Evolutionary conservation across 2,113 vertebrate genomes (phyloP).

Genomic region (Dunckerocampus dactyliophorus): DNA sequence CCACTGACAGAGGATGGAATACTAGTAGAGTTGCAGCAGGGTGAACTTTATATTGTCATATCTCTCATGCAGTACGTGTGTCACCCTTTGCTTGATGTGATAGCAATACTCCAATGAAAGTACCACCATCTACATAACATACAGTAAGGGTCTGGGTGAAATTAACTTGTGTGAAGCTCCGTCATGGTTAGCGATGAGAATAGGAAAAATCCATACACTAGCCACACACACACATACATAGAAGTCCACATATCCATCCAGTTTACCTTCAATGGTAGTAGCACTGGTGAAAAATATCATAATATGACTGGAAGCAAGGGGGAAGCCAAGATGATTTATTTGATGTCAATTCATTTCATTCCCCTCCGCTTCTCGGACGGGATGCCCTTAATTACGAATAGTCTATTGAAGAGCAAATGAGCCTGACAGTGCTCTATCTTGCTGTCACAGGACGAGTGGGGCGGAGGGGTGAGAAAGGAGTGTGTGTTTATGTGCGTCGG

Average conservation of each 20-base stretch:
- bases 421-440: conserved; percentile 69
- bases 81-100: conserved; percentile 60
- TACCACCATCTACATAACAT: conserved; percentile 44
- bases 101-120: conserved; percentile 41
- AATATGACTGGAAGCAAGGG: conserved; percentile 37
- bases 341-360: conserved; percentile 54
- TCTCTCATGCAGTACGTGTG: conserved; percentile 57
- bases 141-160: conserved; percentile 39
- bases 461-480: conserved; percentile 20
- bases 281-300: conserved; percentile 43
- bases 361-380: conserved; percentile 52
- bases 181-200: conserved; percentile 42
- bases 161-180: conserved; percentile 46
- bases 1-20: conserved; percentile 60
- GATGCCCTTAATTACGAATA: conserved; percentile 67
- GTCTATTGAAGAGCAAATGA: conserved; percentile 68
- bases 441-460: conserved; percentile 46
- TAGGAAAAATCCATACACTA: conserved; percentile 20
- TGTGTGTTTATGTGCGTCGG: conserved; percentile 39
- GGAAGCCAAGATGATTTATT: conserved; percentile 56
- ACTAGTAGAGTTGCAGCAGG: conserved; percentile 34
- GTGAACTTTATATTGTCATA: conserved; percentile 65
- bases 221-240: conserved; percentile 1
- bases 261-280: conserved; percentile 22
- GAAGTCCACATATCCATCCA: conserved; percentile 21